phyloP scores from a whole-genome alignment of 2,797 vertebrate species.

The Aphelocoma californica region DNA sequence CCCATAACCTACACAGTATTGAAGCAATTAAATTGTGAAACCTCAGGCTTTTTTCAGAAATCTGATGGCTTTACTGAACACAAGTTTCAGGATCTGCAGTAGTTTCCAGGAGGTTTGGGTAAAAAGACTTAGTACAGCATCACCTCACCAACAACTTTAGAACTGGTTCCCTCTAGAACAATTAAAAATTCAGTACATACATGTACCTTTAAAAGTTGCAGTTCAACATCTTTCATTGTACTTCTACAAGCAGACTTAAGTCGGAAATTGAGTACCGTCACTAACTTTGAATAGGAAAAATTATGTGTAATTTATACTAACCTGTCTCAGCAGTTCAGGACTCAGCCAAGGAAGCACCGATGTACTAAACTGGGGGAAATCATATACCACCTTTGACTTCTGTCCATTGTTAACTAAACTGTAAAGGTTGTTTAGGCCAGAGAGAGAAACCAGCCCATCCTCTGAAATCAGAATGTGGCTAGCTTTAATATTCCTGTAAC shows the following conservation, averaged over 20 bases:
- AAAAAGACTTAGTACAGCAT: not conserved
- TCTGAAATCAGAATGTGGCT: constrained; percentile 96
- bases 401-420: constrained; percentile 92
- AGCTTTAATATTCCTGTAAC: constrained; percentile 92
- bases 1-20: not conserved
- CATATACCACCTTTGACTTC: constrained; percentile 86
- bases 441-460: constrained; percentile 91
- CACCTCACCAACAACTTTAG: not conserved
- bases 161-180: not conserved
- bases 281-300: constrained; percentile 15
- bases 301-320: constrained; percentile 67
- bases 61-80: not conserved
- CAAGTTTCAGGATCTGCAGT: not conserved
- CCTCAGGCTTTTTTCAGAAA: not conserved
- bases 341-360: constrained; percentile 96
- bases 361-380: constrained; percentile 94
- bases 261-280: not conserved
- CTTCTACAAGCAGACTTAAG: not conserved
- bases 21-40: not conserved
- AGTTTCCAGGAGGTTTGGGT: not conserved
- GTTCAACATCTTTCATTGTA: not conserved
- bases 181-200: not conserved
- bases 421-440: constrained; percentile 91
- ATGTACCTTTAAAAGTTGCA: not conserved
- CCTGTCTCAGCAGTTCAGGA: constrained; percentile 96